Base-by-base conservation (phyloP, 1,140 invertebrate species). In the Parapsyche elsis region DNA sequence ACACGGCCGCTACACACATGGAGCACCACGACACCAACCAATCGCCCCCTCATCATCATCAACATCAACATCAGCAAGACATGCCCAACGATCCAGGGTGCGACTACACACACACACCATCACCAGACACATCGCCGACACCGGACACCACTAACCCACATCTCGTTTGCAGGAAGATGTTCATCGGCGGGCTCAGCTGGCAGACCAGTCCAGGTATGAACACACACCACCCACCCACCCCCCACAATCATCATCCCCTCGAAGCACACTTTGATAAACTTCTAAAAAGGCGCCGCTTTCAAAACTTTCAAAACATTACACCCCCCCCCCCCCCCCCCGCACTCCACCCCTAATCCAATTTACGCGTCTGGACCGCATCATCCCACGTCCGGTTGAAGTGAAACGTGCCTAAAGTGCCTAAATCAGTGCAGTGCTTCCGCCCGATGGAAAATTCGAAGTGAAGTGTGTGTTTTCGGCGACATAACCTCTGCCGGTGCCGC, bases 171-270 rank as follows among this genome's bases (percentile, higher is more conserved):
- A 98, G 97, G 91, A 99, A 99, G 96, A 99, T 99, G 97, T 99
- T 99, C 93, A 97, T 99, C 91, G 98, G 98, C 87, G 98, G 98
- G 85, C 93, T 99, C 85, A 98, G 97, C 91, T 99, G 98, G 97
- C 97, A 99, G 92, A 99, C 98, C 86, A 98, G 97, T 93, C 97
- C 97, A 94, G 98, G 64, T 67, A 67, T 24, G 14, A n/a, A 38
- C 30, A 38, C 30, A 38, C 30, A 38, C 2, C 12, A 53, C 12
- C 49, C 16, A 14, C 49, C 49, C 12, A 61, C 16, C 57, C 57
- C 57, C 57, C 0, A 61, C 0, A 61, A 0, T 1, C 57, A 1
- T 1, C 57, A 2, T 4, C 1, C 30, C 30, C 7, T 38, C 30
- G 7, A 38, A 38, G 7, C 30, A 38, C 30, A 38, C 49, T 7